phyloP scores from a whole-genome alignment of 2,888 invertebrate genomes.

The Dynastes grantii region DNA sequence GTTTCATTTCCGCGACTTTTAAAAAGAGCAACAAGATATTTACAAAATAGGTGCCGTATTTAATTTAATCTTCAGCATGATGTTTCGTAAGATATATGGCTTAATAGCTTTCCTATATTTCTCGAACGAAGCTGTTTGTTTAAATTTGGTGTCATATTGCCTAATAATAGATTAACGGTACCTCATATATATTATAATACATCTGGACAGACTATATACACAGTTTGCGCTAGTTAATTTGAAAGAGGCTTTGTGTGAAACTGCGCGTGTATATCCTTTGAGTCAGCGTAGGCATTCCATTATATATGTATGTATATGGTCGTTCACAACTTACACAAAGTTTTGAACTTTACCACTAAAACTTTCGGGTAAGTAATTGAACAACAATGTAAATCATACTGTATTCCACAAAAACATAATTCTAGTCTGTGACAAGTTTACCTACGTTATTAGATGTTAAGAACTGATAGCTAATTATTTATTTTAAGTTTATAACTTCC shows the following conservation, averaged over 20 bases:
- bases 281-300: slow-evolving; percentile 7
- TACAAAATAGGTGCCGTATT: too few relatives aligned
- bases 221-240: slow-evolving; percentile 14
- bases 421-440: neutral
- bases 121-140: too few relatives aligned
- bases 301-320: slow-evolving; percentile 18
- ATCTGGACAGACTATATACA: slow-evolving; percentile 8
- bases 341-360: slow-evolving; percentile 21
- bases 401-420: slow-evolving; percentile 1
- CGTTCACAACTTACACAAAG: slow-evolving; percentile 3
- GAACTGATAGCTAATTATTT: neutral
- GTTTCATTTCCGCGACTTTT: too few relatives aligned
- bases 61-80: too few relatives aligned
- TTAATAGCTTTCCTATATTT: too few relatives aligned
- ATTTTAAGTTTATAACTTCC: too few relatives aligned
- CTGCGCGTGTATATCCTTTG: slow-evolving; percentile 15
- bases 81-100: too few relatives aligned
- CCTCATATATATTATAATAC: neutral
- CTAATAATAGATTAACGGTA: neutral
- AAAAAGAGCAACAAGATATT: too few relatives aligned
- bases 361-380: slow-evolving; percentile 21
- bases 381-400: slow-evolving; percentile 4
- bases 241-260: slow-evolving; percentile 18
- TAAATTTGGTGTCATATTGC: neutral
- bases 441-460: neutral